Percentiles rank a stretch among this genome's conserved stretches.
Evolutionary conservation across 1,140 invertebrate genomes (phyloP).

Genomic region (Brachionus rotundiformis): DNA sequence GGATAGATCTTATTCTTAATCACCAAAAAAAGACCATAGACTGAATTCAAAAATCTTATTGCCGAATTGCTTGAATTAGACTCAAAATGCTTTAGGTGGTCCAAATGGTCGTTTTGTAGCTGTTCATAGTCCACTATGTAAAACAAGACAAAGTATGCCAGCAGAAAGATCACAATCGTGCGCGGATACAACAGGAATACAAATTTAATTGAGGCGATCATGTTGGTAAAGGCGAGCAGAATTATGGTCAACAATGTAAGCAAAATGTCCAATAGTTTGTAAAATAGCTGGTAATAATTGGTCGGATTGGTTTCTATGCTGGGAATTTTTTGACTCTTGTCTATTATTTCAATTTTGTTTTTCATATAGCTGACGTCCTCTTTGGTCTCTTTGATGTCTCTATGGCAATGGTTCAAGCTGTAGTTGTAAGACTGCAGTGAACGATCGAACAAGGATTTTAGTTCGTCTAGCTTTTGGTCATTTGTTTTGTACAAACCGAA

Average conservation of each 20-base stretch:
- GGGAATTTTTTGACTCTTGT: conserved; percentile 28
- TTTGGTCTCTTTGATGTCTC: conserved; percentile 42
- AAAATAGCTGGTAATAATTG: conserved; percentile 35
- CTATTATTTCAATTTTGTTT: conserved; percentile 44
- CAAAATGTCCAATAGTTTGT: conserved; percentile 31
- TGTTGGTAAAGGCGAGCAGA: conserved; percentile 3
- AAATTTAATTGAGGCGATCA: conserved; percentile 43
- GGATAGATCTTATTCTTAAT: conserved; percentile 1
- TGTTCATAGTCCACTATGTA: conserved; percentile 20
- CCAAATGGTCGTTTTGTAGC: not conserved
- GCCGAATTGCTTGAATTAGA: not conserved
- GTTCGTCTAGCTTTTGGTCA: conserved; percentile 32
- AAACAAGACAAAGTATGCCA: conserved; percentile 18
- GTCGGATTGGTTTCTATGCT: conserved; percentile 24
- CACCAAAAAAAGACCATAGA: not conserved
- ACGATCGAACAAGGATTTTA: conserved; percentile 8
- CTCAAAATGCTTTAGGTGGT: not conserved
- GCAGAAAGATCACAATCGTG: conserved; percentile 9
- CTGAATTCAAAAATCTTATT: not conserved
- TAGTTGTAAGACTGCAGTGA: conserved; percentile 17
- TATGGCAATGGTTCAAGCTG: conserved; percentile 16
- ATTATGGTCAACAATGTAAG: conserved; percentile 36
- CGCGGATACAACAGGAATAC: conserved; percentile 50
- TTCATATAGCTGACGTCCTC: conserved; percentile 46
- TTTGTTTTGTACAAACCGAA: conserved; percentile 14